Conservation (phyloP, 2,113 vertebrate species). For the Donacobius atricapilla region DNA sequence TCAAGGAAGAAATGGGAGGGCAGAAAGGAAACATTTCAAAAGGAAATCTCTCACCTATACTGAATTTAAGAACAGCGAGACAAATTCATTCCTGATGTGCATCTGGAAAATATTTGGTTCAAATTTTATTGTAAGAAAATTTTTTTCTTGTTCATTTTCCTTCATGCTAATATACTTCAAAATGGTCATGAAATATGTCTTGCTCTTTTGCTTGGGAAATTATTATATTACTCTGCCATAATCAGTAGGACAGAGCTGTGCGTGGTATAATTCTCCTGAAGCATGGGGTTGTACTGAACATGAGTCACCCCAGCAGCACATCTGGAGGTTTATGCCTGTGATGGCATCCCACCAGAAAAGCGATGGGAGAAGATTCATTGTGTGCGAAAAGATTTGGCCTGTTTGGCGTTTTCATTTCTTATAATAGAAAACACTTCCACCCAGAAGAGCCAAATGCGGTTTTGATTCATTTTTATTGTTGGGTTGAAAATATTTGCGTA, state of each 20-base stretch:
- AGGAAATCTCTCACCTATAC: constrained; percentile 39
- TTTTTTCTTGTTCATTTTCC: background rate
- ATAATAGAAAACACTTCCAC: constrained; percentile 35
- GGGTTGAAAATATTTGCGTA: constrained; percentile 14
- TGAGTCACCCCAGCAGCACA: background rate
- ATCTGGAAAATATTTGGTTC: constrained; percentile 52
- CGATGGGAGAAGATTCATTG: constrained; percentile 12
- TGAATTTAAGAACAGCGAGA: constrained; percentile 30
- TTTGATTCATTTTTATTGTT: constrained; percentile 56
- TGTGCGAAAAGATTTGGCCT: constrained; percentile 27
- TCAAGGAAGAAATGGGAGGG: background rate
- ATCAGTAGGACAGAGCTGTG: background rate
- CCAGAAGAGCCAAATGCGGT: constrained; percentile 22
- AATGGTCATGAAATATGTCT: background rate
- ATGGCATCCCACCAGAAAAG: constrained; percentile 43
- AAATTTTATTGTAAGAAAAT: background rate
- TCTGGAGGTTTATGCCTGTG: constrained; percentile 28
- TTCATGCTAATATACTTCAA: background rate
- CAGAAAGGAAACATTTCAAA: constrained; percentile 21
- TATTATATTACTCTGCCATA: background rate
- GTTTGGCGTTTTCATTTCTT: constrained; percentile 27
- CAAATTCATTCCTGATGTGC: constrained; percentile 48
- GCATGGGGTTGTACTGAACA: background rate
- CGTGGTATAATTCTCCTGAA: constrained; percentile 9
- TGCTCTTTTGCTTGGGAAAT: constrained; percentile 41